Evolutionary conservation across 2,888 invertebrate species (phyloP).

Genomic region (Xestobium rufovillosum): DNA sequence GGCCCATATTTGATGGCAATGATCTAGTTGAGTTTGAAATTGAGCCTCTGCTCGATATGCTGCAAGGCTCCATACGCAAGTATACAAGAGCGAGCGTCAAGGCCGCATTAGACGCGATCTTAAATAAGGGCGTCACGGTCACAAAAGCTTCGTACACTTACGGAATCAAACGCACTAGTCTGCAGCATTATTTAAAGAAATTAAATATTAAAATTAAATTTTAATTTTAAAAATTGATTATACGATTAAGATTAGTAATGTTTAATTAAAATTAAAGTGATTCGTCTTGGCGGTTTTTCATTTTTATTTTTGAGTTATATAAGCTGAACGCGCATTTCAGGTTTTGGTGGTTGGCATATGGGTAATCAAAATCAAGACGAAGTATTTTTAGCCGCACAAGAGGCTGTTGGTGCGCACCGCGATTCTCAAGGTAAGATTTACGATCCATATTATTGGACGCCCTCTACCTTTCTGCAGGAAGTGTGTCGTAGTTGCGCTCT

Average conservation of each 20-base stretch:
- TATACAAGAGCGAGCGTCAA: constrained; percentile 45
- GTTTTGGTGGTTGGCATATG: constrained; percentile 81
- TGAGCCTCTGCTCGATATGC: constrained; percentile 23
- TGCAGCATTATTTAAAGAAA: constrained; percentile 49
- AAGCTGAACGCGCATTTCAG: constrained; percentile 45
- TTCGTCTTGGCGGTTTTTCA: constrained; percentile 13
- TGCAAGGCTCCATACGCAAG: constrained; percentile 29
- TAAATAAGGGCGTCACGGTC: constrained; percentile 46
- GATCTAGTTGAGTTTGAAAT: constrained; percentile 19
- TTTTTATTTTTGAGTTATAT: constrained; percentile 12
- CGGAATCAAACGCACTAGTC: constrained; percentile 48
- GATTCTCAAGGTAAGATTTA: constrained; percentile 86
- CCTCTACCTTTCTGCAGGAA: constrained; percentile 24
- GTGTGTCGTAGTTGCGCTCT: constrained; percentile 16
- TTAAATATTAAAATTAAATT: constrained; percentile 44
- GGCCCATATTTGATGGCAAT: constrained; percentile 12
- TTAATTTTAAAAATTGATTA: too few species aligned
- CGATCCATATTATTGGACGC: constrained; percentile 35
- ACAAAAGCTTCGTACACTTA: constrained; percentile 46
- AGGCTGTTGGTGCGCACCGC: constrained; percentile 67
- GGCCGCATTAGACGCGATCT: constrained; percentile 46
- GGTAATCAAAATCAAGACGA: constrained; percentile 76
- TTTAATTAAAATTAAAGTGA: too few species aligned
- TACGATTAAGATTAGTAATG: background rate
- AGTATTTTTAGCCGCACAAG: constrained; percentile 77